Percentiles rank a stretch among this genome's conserved stretches.
These are phyloP conservation scores for Melanogrammus aeglefinus DNA, from an alignment of 2,797 vertebrate species.

Conservation along the genomic window DNA sequence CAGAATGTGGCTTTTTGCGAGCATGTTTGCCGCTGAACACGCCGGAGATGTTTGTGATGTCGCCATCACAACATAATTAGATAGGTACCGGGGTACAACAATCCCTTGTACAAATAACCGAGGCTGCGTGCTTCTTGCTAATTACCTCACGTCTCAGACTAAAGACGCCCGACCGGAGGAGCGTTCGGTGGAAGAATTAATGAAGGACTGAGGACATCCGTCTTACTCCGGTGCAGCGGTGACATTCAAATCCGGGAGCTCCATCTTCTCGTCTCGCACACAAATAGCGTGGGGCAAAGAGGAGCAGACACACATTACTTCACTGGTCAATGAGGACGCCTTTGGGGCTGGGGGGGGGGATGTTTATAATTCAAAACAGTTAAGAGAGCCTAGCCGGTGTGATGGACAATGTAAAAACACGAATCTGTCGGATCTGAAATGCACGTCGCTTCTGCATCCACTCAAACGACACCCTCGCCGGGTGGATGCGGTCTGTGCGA, in stretches of 20 bases:
- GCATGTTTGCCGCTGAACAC: conserved; percentile 6
- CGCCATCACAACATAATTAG: conserved; percentile 35
- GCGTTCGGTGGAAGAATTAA: neutral
- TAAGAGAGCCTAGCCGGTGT: neutral
- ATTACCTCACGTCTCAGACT: neutral
- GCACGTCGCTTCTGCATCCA: neutral
- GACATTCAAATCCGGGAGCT: neutral
- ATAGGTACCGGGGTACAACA: conserved; percentile 23
- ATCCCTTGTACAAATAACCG: conserved; percentile 23
- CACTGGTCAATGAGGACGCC: neutral
- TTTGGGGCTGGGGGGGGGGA: neutral
- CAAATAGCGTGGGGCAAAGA: neutral
- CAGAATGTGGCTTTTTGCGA: conserved; percentile 19
- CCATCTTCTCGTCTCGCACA: neutral
- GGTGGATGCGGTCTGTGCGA: neutral
- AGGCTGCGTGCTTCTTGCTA: conserved; percentile 9
- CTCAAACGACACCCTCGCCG: neutral
- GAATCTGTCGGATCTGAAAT: neutral
- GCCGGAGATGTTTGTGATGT: conserved; percentile 2
- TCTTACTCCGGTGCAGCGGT: neutral
- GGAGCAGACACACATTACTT: neutral
- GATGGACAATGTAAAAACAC: neutral
- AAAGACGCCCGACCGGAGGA: neutral
- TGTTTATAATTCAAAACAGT: neutral
- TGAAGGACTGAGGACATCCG: neutral